Percentiles rank a stretch among this genome's conserved stretches.
These are phyloP conservation scores for Pholis gunnellus DNA, from an alignment of 2,113 vertebrate genomes.

Conservation along the genomic window DNA sequence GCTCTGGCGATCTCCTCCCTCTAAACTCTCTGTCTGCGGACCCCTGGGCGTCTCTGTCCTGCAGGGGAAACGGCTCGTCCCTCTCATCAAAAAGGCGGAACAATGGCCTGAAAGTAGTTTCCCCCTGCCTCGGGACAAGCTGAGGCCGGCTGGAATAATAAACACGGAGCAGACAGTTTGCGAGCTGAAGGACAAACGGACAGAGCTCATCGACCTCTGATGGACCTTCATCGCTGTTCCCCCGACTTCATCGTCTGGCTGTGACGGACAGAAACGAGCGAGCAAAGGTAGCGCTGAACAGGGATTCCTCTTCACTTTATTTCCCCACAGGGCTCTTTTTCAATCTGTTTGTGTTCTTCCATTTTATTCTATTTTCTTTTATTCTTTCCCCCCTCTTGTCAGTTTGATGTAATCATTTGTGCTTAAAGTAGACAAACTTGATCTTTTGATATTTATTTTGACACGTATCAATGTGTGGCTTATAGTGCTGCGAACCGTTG, in stretches of 20 bases:
- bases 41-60: slow-evolving; percentile 27
- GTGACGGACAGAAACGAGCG: slow-evolving; percentile 27
- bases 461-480: slow-evolving; percentile 64
- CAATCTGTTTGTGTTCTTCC: slow-evolving; percentile 30
- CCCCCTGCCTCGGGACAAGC: slow-evolving; percentile 4
- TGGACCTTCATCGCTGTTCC: slow-evolving; percentile 1
- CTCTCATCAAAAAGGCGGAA: slow-evolving; percentile 36
- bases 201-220: slow-evolving; percentile 1
- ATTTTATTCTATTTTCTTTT: slow-evolving; percentile 33
- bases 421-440: slow-evolving; percentile 62
- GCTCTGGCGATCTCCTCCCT: slow-evolving; percentile 14
- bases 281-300: neutral
- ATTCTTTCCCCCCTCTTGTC: slow-evolving; percentile 28
- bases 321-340: neutral
- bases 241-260: slow-evolving; percentile 24
- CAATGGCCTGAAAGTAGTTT: slow-evolving; percentile 29
- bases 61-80: slow-evolving; percentile 29
- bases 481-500: slow-evolving; percentile 52
- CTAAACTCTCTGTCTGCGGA: neutral
- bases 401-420: slow-evolving; percentile 70
- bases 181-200: slow-evolving; percentile 48
- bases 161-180: neutral
- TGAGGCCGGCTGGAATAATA: slow-evolving; percentile 49
- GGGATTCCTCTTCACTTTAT: slow-evolving; percentile 19
- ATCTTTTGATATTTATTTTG: slow-evolving; percentile 81